Base-by-base conservation (phyloP, 2,797 vertebrate genomes). In the Melanotaenia pygmaea region DNA sequence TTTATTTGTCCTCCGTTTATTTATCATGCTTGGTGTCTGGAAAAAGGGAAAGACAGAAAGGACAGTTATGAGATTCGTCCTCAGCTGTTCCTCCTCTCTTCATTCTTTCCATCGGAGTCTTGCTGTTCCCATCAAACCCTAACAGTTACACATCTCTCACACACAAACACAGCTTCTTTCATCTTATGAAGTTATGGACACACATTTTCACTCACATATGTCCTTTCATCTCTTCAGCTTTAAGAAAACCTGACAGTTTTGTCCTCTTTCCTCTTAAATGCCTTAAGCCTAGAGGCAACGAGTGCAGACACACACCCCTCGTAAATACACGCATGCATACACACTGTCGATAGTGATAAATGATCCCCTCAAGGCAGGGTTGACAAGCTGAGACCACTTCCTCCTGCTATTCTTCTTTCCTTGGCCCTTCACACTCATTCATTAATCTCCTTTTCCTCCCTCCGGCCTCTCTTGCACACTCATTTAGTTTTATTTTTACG, bases 341-440 rank as follows among this genome's bases (percentile, higher is more conserved):
- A 85, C 82, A 79, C 73, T 78, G 83, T 81, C 45, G 78, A 84
- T 68, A 79, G 71, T 94, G 91, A 95, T 94, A 86, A 91, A 94
- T 93, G 90, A 92, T 87, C 78, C 84, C 83, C 83, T 85, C 73
- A 69, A 88, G 92, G 84, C 81, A 81, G 59, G 77, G 77, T 81
- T 88, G 91, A 84, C 86, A 90, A 70, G 85, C 90, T 88, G 73
- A 87, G 87, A 89, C 91, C 89, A 91, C 92, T 94, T 94, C 92
- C 93, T 93, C 86, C 68, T 73, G 74, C 89, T 88, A 86, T 89
- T 89, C 87, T 90, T 87, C 83, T 85, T 86, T 77, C 62, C 74
- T 86, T 89, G 88, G 88, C 91, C 91, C 81, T 86, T 92, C 87
- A 90, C 85, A 83, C 78, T 90, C 79, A 67, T 88, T 84, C 87